A percentile compares a stretch with the other conserved stretches of the same genome.
Conservation (phyloP, 2,888 invertebrate genomes). For the Epinotia bilunana region DNA sequence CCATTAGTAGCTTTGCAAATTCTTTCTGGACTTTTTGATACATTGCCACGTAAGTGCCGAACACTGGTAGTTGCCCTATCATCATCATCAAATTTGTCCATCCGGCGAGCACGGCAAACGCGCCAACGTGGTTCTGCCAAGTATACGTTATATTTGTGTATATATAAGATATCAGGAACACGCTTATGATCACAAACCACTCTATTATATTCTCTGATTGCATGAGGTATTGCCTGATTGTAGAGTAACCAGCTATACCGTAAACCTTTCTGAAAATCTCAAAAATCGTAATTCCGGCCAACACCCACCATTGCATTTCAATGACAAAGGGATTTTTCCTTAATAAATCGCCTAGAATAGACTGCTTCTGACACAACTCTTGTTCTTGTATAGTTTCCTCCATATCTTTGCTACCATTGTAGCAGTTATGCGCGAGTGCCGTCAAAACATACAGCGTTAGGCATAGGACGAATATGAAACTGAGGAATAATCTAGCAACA, state of each 20-base stretch:
- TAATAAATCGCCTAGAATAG: conserved; percentile 90
- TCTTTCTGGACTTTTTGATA: conserved; percentile 94
- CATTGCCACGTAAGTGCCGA: conserved; percentile 96
- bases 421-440: conserved; percentile 93
- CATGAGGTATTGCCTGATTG: conserved; percentile 91
- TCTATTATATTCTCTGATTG: conserved; percentile 94
- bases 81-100: conserved; percentile 96
- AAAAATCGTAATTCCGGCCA: conserved; percentile 90
- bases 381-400: conserved; percentile 89
- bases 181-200: conserved; percentile 94
- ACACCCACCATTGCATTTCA: conserved; percentile 93
- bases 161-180: conserved; percentile 92
- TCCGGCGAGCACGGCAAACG: conserved; percentile 92
- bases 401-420: conserved; percentile 91
- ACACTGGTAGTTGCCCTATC: conserved; percentile 94
- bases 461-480: conserved; percentile 91
- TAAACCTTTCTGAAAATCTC: conserved; percentile 92
- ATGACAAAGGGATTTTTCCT: conserved; percentile 90
- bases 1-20: conserved; percentile 93
- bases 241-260: conserved; percentile 92
- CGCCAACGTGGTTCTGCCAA: conserved; percentile 95
- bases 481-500: conserved; percentile 90
- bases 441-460: conserved; percentile 93
- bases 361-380: conserved; percentile 91
- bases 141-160: conserved; percentile 90